Base-by-base conservation (phyloP, 1,140 invertebrate species). In the Drosophila rufa region DNA sequence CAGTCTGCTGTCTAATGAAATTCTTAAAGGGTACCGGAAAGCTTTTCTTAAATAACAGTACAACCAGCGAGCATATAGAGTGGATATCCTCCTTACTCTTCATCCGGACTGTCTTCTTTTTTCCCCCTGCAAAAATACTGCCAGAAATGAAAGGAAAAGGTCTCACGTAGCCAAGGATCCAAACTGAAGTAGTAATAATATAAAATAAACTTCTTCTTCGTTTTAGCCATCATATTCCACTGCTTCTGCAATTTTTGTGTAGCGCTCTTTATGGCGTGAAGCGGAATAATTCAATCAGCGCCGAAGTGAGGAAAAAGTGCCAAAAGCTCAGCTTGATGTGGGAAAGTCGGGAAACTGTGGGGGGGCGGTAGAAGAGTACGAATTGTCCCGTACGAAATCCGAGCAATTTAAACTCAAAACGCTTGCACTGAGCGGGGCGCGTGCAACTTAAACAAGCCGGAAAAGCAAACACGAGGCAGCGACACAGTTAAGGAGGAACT, bases 381-480 rank as follows among this genome's bases (percentile, higher is more conserved):
- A 17, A 17, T 38, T 59, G 46, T 58, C 69, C 14, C 36, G 46
- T 61, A 45, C 65, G 22, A 87, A 83, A 89, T 87, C 84, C 83
- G 58, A 87, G 84, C 84, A 87, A 89, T 87, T 87, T 84, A 77
- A 89, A 89, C 80, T 83, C 68, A 83, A 89, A 87, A 84, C 77
- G 84, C 76, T 89, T 87, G 83, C 83, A 87, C 57, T 87, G 25
- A 56, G 64, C 71, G 55, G 65, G 60, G 82, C 68, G 84, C 83
- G 84, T 89, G 80, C 84, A 87, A 84, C 85, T 89, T 89, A 89
- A 89, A 90, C 81, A 89, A 84, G 80, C 84, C 84, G 84, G 85
- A 85, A 90, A 89, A 81, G 85, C 84, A 89, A 89, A 89, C 85
- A 90, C 84, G 79, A 76, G 66, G 83, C 58, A 71, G 78, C 84